A percentile compares a stretch with the other conserved stretches of the same genome.
Evolutionary conservation across 2,888 invertebrate genomes (phyloP).

Genomic region (Gandaritis pyraliata): DNA sequence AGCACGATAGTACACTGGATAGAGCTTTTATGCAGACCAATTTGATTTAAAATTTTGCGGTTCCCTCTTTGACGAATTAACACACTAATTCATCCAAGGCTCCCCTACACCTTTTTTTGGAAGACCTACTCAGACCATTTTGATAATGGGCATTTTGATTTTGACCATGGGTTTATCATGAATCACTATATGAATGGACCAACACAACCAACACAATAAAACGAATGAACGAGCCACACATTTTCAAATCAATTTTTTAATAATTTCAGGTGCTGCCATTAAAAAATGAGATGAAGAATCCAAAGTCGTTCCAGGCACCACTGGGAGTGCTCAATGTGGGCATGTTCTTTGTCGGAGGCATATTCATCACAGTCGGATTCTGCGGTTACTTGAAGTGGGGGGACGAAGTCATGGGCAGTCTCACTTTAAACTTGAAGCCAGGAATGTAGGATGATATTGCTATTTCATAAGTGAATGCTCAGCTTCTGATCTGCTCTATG

Average conservation of each 20-base stretch:
- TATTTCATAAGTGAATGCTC: background rate
- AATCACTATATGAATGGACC: too few species aligned
- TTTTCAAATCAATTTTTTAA: background rate
- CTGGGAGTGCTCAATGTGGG: constrained; percentile 95
- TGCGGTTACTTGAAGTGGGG: constrained; percentile 96
- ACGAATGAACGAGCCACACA: too few species aligned
- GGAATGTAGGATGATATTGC: constrained; percentile 75
- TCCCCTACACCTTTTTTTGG: too few species aligned
- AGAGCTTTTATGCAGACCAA: too few species aligned
- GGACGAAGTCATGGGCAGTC: constrained; percentile 90
- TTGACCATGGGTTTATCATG: too few species aligned
- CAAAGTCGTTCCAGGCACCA: constrained; percentile 90
- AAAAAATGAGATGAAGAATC: constrained; percentile 95
- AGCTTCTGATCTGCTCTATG: too few species aligned
- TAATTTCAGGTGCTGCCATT: constrained; percentile 92
- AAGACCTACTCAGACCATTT: too few species aligned
- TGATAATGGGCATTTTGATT: too few species aligned
- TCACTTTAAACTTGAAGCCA: constrained; percentile 93
- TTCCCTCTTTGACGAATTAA: too few species aligned
- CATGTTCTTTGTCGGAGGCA: constrained; percentile 90
- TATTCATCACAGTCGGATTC: constrained; percentile 93
- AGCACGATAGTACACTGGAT: constrained; percentile 54
- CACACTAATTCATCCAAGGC: too few species aligned
- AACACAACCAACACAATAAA: too few species aligned
- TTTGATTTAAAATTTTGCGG: too few species aligned